Conservation (phyloP, 2,888 invertebrate species). For the Zelleria hepariella region DNA sequence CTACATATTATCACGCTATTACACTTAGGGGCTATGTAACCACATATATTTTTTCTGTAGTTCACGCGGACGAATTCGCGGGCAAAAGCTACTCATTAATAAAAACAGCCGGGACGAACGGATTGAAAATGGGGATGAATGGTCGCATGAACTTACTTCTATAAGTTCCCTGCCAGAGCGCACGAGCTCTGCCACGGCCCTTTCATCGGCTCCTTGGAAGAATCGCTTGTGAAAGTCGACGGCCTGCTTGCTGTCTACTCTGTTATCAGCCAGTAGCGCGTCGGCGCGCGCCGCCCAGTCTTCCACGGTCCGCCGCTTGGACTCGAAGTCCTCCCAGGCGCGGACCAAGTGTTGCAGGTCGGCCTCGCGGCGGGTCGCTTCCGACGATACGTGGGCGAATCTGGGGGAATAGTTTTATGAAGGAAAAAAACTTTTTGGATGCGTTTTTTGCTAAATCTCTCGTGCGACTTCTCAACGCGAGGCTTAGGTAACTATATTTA, state of each 20-base stretch:
- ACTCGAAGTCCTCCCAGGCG: conserved; percentile 88
- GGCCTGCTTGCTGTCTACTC: conserved; percentile 83
- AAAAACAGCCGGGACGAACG: too few relatives aligned
- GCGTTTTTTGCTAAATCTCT: too few relatives aligned
- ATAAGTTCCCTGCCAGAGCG: conserved; percentile 80
- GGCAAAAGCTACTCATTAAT: too few relatives aligned
- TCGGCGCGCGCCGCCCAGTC: conserved; percentile 92
- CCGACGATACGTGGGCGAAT: conserved; percentile 83
- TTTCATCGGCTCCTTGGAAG: conserved; percentile 89
- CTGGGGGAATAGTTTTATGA: conserved; percentile 20
- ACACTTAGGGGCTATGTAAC: too few relatives aligned
- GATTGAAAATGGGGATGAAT: too few relatives aligned
- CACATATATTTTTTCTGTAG: too few relatives aligned
- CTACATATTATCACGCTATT: too few relatives aligned
- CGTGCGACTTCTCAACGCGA: too few relatives aligned
- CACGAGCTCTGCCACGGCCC: conserved; percentile 84
- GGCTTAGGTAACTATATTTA: too few relatives aligned
- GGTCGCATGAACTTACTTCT: conserved; percentile 74
- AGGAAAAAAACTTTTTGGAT: too few relatives aligned
- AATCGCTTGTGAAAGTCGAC: conserved; percentile 89
- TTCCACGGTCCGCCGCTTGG: conserved; percentile 82
- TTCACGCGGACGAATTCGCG: too few relatives aligned
- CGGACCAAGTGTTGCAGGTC: conserved; percentile 83
- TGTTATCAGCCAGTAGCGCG: conserved; percentile 82
- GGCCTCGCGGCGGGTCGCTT: conserved; percentile 83